Conservation (phyloP, 1,140 invertebrate species). For the Bombus ignitus region DNA sequence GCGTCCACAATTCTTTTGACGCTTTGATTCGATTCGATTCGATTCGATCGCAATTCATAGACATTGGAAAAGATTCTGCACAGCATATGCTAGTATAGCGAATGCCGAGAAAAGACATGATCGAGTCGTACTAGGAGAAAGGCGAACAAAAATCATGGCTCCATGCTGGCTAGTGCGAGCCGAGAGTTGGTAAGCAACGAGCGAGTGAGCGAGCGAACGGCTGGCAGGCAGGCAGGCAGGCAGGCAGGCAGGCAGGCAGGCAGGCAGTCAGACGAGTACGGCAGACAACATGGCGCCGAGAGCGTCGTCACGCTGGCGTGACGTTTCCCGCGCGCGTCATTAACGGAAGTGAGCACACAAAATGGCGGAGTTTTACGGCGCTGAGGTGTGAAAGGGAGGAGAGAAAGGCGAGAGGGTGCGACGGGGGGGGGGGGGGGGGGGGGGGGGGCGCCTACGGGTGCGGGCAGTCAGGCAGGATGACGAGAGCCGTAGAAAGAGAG, state of each 20-base stretch:
- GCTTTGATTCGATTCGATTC: not conserved
- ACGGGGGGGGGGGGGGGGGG: conserved; percentile 3
- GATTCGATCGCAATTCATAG: not conserved
- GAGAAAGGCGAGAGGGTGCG: conserved; percentile 47
- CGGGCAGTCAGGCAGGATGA: conserved; percentile 58
- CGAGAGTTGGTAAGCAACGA: conserved; percentile 43
- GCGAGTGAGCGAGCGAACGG: conserved; percentile 43
- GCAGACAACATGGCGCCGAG: conserved; percentile 82
- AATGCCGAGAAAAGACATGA: conserved; percentile 43
- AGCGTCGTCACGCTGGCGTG: conserved; percentile 74
- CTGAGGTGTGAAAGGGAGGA: conserved; percentile 78
- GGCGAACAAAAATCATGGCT: conserved; percentile 79
- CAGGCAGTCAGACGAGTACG: conserved; percentile 70
- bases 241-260: conserved; percentile 73
- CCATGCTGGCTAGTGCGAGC: conserved; percentile 77
- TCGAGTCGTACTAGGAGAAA: conserved; percentile 61
- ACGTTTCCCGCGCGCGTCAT: conserved; percentile 80
- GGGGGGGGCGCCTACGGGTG: conserved; percentile 45
- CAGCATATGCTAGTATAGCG: conserved; percentile 6
- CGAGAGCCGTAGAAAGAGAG: conserved; percentile 55
- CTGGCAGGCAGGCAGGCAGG: conserved; percentile 60
- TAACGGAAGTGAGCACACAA: conserved; percentile 80
- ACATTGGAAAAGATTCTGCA: conserved; percentile 17
- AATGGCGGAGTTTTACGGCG: conserved; percentile 78
- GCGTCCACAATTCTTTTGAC: not conserved